A percentile compares a stretch with the other conserved stretches of the same genome.
Conservation (phyloP, 2,797 vertebrate species). For the Acanthurus lineatus region DNA sequence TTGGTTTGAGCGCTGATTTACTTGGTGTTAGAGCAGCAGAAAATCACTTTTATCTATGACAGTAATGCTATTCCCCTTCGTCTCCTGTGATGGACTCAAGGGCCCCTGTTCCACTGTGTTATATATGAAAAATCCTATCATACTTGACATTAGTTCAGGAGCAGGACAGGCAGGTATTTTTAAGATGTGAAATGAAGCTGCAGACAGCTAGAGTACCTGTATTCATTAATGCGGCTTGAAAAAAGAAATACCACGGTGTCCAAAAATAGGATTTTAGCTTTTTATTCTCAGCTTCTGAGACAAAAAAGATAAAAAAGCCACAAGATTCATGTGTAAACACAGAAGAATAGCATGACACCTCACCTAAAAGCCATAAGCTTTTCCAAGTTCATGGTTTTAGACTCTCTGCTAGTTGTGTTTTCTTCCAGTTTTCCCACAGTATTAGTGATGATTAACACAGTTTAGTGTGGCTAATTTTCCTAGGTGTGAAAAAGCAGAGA, state of each 20-base stretch:
- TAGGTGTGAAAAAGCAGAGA: no score
- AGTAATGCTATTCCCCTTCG: constrained; percentile 10
- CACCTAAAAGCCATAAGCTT: no score
- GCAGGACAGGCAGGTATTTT: neutral
- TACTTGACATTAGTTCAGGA: constrained; percentile 14
- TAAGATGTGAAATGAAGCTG: neutral
- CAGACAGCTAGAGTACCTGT: neutral
- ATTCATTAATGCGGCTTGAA: neutral
- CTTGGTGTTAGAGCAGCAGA: constrained; percentile 11
- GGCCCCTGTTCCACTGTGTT: neutral
- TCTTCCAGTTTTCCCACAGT: no score
- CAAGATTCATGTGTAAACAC: no score
- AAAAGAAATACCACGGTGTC: neutral
- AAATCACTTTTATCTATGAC: constrained; percentile 41
- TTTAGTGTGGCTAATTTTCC: no score
- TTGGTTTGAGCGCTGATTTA: constrained; percentile 38
- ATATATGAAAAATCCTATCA: constrained; percentile 18
- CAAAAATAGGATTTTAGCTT: neutral
- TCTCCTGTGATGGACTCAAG: constrained; percentile 4
- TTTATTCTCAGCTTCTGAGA: neutral
- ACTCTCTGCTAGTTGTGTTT: no score
- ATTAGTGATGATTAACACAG: no score
- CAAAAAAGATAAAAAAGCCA: no score
- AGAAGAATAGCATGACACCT: no score
- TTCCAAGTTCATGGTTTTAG: no score